These are phyloP conservation scores for Dromius quadrimaculatus DNA, from an alignment of 2,888 invertebrate genomes.

Conservation along the genomic window DNA sequence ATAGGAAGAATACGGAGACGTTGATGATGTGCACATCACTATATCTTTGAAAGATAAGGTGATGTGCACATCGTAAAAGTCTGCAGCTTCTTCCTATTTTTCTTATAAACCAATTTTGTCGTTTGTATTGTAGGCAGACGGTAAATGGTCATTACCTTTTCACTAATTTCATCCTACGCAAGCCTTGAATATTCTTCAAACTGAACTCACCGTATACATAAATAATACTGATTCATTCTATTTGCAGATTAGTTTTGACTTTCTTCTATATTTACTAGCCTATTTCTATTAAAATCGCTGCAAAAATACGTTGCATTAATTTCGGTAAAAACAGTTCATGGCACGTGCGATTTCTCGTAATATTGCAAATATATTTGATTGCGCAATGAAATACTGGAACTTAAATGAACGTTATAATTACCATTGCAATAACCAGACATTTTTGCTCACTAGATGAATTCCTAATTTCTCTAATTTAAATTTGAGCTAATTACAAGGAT, in stretches of 20 bases:
- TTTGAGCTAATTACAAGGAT: slow-evolving; percentile 5
- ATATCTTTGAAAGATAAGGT: too few species aligned
- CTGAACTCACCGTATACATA: too few species aligned
- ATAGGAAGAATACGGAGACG: too few species aligned
- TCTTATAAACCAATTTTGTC: too few species aligned
- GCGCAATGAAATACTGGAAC: slow-evolving; percentile 6
- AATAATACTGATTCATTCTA: neutral
- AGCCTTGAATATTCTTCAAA: too few species aligned
- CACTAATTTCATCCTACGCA: too few species aligned
- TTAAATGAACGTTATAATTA: slow-evolving; percentile 11
- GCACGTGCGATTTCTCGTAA: slow-evolving; percentile 38
- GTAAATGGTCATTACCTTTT: too few species aligned
- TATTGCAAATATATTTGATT: slow-evolving; percentile 37
- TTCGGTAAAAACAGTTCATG: slow-evolving; percentile 24
- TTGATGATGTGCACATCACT: too few species aligned
- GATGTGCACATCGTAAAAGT: too few species aligned
- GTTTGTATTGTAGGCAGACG: too few species aligned
- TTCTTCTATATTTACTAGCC: neutral
- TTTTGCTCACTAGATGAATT: slow-evolving; percentile 5
- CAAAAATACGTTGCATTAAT: slow-evolving; percentile 29
- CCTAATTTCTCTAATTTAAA: slow-evolving; percentile 33
- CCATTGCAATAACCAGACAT: slow-evolving; percentile 18
- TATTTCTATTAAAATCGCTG: slow-evolving; percentile 21
- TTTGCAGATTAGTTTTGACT: neutral
- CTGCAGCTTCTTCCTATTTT: too few species aligned